These are phyloP conservation scores for Trinectes maculatus DNA, from an alignment of 2,113 vertebrate genomes.

Conservation along the genomic window DNA sequence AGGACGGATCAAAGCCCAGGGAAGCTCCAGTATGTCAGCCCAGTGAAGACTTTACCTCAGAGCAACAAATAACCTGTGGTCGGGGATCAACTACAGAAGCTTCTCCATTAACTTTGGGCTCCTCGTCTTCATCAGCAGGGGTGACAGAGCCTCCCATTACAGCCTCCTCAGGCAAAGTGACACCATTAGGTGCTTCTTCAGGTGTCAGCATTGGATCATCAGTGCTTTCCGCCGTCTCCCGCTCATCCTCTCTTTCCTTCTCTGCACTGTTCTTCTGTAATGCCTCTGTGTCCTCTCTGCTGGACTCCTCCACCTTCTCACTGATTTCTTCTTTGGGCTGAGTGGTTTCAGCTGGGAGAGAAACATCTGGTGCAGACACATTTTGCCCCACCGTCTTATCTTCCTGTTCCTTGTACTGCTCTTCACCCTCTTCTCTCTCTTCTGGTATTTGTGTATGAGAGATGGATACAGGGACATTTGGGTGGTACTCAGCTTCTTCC, in stretches of 20 bases:
- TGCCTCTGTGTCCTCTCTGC: constrained; percentile 4
- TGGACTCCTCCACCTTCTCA: constrained; percentile 23
- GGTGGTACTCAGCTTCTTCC: constrained; percentile 93
- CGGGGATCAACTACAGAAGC: constrained; percentile 85
- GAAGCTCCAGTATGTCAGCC: constrained; percentile 55
- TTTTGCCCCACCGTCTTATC: constrained; percentile 3
- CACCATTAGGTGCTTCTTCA: constrained; percentile 69
- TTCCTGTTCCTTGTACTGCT: constrained; percentile 32
- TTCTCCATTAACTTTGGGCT: constrained; percentile 92
- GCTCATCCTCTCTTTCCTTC: constrained; percentile 50
- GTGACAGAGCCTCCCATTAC: constrained; percentile 55
- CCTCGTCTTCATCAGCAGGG: constrained; percentile 77
- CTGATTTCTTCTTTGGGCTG: constrained; percentile 17
- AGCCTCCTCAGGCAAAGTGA: constrained; percentile 36
- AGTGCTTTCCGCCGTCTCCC: constrained; percentile 36
- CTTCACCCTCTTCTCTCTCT: constrained; percentile 77
- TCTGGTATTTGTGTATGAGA: constrained; percentile 88
- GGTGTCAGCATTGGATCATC: constrained; percentile 69
- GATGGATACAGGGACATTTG: constrained; percentile 80
- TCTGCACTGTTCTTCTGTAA: not conserved
- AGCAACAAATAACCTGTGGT: constrained; percentile 98
- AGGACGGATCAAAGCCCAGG: constrained; percentile 54
- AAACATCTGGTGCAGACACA: not conserved
- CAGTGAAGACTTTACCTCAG: constrained; percentile 94
- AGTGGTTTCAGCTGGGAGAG: constrained; percentile 6